A percentile compares a stretch with the other conserved stretches of the same genome.
phyloP scores from a whole-genome alignment of 2,113 vertebrate species.

The Glaucomys volans region DNA sequence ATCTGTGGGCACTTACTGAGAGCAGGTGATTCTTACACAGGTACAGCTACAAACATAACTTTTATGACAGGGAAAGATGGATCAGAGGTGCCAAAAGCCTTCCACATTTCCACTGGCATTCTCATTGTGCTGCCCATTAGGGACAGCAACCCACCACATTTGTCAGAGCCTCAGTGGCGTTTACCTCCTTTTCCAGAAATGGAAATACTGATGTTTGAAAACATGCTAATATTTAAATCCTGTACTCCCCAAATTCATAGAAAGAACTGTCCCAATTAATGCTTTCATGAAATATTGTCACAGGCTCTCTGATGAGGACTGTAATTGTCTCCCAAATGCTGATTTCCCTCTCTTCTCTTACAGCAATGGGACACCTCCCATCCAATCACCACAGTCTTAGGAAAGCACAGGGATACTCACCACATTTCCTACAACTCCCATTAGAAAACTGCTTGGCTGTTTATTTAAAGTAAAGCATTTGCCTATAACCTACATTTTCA shows the following conservation, averaged over 20 bases:
- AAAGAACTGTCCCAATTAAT: not conserved
- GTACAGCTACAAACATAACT: not conserved
- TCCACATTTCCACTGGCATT: not conserved
- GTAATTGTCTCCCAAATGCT: not conserved
- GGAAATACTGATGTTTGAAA: not conserved
- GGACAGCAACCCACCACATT: not conserved
- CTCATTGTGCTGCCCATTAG: not conserved
- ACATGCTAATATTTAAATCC: not conserved
- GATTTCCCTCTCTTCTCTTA: not conserved
- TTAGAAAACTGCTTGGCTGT: not conserved
- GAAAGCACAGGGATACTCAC: not conserved
- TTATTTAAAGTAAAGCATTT: conserved; percentile 45
- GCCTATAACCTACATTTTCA: not conserved
- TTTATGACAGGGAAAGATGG: conserved; percentile 2
- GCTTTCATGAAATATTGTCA: not conserved
- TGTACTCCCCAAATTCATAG: not conserved
- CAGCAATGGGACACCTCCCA: not conserved
- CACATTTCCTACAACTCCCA: not conserved
- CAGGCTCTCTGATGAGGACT: not conserved
- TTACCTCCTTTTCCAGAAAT: not conserved
- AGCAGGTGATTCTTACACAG: not conserved
- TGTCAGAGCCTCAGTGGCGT: not conserved
- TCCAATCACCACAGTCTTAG: not conserved
- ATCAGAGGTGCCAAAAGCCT: not conserved
- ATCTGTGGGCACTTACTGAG: not conserved